Conservation (phyloP, 37 sponge, comb jelly and placozoan genomes). For the Hormiphora californensis region DNA sequence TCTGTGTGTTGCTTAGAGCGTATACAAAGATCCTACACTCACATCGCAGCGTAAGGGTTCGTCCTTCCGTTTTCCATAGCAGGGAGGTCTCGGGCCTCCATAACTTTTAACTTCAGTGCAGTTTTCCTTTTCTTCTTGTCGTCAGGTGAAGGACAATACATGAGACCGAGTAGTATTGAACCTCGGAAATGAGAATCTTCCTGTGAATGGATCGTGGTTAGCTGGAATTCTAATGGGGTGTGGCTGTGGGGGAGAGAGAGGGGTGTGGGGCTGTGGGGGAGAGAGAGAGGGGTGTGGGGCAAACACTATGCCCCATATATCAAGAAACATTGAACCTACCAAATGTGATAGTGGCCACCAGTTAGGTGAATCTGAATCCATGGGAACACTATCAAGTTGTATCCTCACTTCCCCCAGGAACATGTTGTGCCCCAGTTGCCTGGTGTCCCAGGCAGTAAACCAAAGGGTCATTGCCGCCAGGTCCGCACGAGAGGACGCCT, state of each 20-base stretch:
- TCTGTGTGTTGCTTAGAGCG: too few species aligned
- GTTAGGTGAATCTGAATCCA: background rate
- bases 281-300: too few species aligned
- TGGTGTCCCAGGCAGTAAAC: constrained; percentile 30
- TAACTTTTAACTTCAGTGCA: background rate
- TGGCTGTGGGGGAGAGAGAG: too few species aligned
- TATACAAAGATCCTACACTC: too few species aligned
- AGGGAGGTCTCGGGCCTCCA: constrained; percentile 32
- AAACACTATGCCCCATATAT: background rate
- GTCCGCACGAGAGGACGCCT: background rate
- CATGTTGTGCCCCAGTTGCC: constrained; percentile 47
- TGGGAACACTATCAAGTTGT: background rate
- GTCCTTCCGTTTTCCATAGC: constrained; percentile 8
- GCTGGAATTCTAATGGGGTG: too few species aligned
- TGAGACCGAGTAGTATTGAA: constrained; percentile 13
- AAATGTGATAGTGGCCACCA: constrained; percentile 14
- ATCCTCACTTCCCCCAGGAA: constrained; percentile 41
- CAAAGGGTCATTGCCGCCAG: background rate
- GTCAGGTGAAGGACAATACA: constrained; percentile 48
- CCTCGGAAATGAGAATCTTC: constrained; percentile 53
- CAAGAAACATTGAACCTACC: background rate
- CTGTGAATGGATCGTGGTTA: too few species aligned
- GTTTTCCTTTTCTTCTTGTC: constrained; percentile 29
- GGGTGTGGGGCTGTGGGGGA: too few species aligned
- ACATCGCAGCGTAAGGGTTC: constrained; percentile 39